These are phyloP conservation scores for Stigmatopora nigra DNA, from an alignment of 2,113 vertebrate genomes.

Conservation along the genomic window DNA sequence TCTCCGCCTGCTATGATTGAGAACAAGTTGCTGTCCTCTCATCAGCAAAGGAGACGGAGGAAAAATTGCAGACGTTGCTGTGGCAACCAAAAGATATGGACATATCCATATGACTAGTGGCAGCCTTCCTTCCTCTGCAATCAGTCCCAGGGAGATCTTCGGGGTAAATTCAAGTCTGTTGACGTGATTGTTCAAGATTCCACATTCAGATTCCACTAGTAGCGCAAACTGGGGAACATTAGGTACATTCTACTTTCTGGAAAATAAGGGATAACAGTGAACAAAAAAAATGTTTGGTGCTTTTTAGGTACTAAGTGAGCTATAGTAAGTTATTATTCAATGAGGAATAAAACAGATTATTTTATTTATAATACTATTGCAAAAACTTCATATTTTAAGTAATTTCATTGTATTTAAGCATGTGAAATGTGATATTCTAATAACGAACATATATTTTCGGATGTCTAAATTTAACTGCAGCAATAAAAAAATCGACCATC, in stretches of 20 bases:
- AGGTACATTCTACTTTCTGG: too few species aligned
- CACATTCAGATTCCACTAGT: slow-evolving; percentile 49
- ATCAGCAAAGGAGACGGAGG: neutral
- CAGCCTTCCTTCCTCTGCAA: neutral
- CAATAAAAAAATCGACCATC: too few species aligned
- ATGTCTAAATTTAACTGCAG: too few species aligned
- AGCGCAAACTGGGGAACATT: slow-evolving; percentile 50
- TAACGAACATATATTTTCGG: too few species aligned
- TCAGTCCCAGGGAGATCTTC: slow-evolving; percentile 16
- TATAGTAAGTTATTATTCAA: too few species aligned
- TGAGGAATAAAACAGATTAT: too few species aligned
- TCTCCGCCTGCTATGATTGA: neutral
- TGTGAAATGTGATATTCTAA: too few species aligned
- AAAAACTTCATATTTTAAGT: too few species aligned
- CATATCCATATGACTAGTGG: slow-evolving; percentile 50
- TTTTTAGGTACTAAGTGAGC: neutral
- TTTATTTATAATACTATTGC: too few species aligned
- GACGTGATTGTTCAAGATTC: slow-evolving; percentile 29
- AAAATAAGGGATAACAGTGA: neutral
- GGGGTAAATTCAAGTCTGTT: slow-evolving; percentile 43
- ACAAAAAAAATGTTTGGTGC: too few species aligned
- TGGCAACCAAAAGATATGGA: slow-evolving; percentile 42
- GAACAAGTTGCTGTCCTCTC: too few species aligned
- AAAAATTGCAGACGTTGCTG: slow-evolving; percentile 26
- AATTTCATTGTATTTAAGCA: too few species aligned